Evolutionary conservation across 2,113 vertebrate genomes (phyloP).

Genomic region (Pycnonotus jocosus): DNA sequence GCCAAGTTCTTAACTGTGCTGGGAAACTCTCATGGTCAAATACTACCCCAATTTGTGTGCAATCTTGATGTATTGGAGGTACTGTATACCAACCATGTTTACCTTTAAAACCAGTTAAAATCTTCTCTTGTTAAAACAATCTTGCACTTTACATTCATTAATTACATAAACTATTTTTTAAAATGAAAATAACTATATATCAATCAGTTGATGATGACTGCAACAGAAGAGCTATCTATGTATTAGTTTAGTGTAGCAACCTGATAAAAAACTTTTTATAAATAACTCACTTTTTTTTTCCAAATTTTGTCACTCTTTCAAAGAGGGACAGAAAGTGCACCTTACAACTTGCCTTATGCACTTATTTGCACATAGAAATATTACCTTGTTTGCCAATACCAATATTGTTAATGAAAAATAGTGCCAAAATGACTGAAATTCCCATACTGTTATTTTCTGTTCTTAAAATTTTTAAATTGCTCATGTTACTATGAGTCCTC

Average conservation of each 20-base stretch:
- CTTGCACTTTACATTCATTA: not conserved
- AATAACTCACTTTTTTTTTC: not conserved
- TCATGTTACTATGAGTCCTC: not conserved
- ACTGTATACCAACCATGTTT: not conserved
- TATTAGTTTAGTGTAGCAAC: not conserved
- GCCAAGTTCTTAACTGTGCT: fast-evolving
- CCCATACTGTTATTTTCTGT: not conserved
- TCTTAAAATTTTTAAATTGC: not conserved
- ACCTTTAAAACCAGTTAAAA: not conserved
- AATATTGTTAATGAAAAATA: not conserved
- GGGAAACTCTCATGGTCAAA: not conserved
- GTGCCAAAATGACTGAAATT: fast-evolving
- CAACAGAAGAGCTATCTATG: not conserved
- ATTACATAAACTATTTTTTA: not conserved
- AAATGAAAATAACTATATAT: not conserved
- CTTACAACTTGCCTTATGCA: not conserved
- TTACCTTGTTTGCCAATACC: not conserved
- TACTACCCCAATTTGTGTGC: not conserved
- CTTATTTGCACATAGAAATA: not conserved
- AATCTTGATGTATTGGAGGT: not conserved
- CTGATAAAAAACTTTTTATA: not conserved
- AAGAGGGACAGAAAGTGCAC: not conserved
- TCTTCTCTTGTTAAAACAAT: not conserved
- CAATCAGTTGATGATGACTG: not conserved
- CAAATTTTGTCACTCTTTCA: not conserved